Base-by-base conservation (phyloP, 1,140 invertebrate species). In the Caenorhabditis remanei region DNA sequence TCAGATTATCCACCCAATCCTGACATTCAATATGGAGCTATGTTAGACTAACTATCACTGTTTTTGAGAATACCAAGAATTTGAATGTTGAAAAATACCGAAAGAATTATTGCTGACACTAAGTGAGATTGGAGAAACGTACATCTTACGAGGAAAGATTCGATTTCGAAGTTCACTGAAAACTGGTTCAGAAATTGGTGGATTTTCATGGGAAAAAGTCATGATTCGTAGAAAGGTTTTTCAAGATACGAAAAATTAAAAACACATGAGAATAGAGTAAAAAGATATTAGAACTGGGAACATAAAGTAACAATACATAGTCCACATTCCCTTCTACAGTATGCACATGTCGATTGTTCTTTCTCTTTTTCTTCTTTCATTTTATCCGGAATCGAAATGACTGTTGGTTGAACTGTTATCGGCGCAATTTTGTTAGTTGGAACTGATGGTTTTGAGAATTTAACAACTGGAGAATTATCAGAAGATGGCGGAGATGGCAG, bases 301-400 rank as follows among this genome's bases (percentile, higher is more conserved):
- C 71, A 79, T 14, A 79, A 53, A 21, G 43, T 79, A n/a, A 79
- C 71, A 79, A 79, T 79, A 32, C 71, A 79, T 14, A 79, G 32
- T 50, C 71, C 71, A 79, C 71, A 79, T 79, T 79, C 71, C 14
- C 71, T 79, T 79, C 14, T 79, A 14, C 71, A 79, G 19, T 79
- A 79, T 21, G 71, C 71, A 79, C 71, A 79, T 50, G 71, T 21
- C 11, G 19, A n/a, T 50, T 79, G 40, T n/a, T 11, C 11, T 50
- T 79, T 24, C 24, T 50, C 71, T 79, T 79, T 46, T 50, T 79
- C 46, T 19, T 9, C 21, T 50, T 50, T 79, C 14, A 14, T 14
- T 41, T 71, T 71, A 46, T 79, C 71, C 16, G 71, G n/a, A 24
- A 79, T 50, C 8, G 71, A 9, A 11, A 79, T 11, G 14, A 79